Conservation (phyloP, 2,888 invertebrate species). For the Tineola bisselliella region DNA sequence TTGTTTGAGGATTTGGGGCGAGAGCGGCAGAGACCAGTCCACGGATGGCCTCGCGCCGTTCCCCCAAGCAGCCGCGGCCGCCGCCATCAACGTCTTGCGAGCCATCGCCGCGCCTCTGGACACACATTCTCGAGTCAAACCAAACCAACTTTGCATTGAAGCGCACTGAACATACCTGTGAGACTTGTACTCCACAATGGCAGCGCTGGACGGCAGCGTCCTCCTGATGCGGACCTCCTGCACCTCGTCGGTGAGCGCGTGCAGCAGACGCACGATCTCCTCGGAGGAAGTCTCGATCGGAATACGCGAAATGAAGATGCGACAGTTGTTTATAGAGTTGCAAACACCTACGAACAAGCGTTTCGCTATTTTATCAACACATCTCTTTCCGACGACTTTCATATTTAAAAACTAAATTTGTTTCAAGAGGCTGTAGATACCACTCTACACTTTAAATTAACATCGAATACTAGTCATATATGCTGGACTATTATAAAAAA, state of each 20-base stretch:
- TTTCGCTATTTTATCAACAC: too few relatives aligned
- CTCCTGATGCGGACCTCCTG: constrained; percentile 58
- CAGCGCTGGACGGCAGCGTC: constrained; percentile 63
- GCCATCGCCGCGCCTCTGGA: constrained; percentile 25
- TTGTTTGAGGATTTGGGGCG: constrained; percentile 50
- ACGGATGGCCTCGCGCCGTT: constrained; percentile 54
- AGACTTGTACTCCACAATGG: constrained; percentile 76
- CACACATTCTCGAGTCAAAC: too few relatives aligned
- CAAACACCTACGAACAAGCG: constrained; percentile 74
- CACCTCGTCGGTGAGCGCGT: constrained; percentile 59
- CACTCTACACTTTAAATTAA: too few relatives aligned
- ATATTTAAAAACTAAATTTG: too few relatives aligned
- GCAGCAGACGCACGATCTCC: constrained; percentile 69
- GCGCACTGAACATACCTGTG: constrained; percentile 77
- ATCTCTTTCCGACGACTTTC: too few relatives aligned
- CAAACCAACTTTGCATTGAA: too few relatives aligned
- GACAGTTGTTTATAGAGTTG: constrained; percentile 79
- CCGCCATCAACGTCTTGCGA: constrained; percentile 50
- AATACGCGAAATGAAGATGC: constrained; percentile 71
- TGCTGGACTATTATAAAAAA: too few relatives aligned
- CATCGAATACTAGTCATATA: too few relatives aligned
- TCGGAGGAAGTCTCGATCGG: constrained; percentile 67
- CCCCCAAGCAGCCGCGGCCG: constrained; percentile 61
- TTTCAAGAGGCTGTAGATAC: too few relatives aligned
- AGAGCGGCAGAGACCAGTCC: constrained; percentile 61